Evolutionary conservation across 2,888 invertebrate species (phyloP), one percentile per base, ranked within the genome.

Genomic region (Chrysomela aeneicollis): DNA sequence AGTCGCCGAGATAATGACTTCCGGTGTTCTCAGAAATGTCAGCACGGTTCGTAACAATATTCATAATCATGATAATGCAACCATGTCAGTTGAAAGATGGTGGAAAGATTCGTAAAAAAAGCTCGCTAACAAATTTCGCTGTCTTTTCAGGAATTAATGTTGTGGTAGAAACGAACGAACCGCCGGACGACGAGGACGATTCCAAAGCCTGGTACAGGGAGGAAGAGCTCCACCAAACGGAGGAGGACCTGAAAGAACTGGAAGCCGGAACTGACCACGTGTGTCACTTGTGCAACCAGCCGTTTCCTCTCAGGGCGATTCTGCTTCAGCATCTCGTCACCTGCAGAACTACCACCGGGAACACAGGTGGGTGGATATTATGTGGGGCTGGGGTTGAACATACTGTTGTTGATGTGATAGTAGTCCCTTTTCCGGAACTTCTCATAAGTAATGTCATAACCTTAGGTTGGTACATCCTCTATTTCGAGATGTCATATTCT

Each of bases 91-190:
- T 42, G 1, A 49, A 21, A 1, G 5, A 22, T n/a, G 10, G 10
- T 46, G 10, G 51, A 5, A 26, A 3, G 6, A 26, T 26, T 26
- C 26, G 26, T n/a, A n/a, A n/a, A n/a, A n/a, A n/a, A n/a, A n/a
- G n/a, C n/a, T n/a, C n/a, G n/a, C n/a, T n/a, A 26, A 5, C 26
- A 26, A 5, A 5, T 6, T 3, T 26, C 26, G 26, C 6, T 3
- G 26, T 6, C 4, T n/a, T 54, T 51, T 22, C 55, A 72, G 75
- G 93, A 52, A 93, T 94, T 74, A 87, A 92, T 72, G 91, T 91
- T 72, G 89, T 92, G 12, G 92, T 92, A 71, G 88, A 88, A 74
- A 87, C 84, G 42, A 86, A 80, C 21, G 82, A 81, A 49, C 72
- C 70, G 60, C 71, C 74, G n/a, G 78, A 78, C 30, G 72, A 75